Percentiles rank a stretch among this genome's conserved stretches.
Evolutionary conservation across 2,797 vertebrate genomes (phyloP).

Genomic region (Uromys caudimaculatus): DNA sequence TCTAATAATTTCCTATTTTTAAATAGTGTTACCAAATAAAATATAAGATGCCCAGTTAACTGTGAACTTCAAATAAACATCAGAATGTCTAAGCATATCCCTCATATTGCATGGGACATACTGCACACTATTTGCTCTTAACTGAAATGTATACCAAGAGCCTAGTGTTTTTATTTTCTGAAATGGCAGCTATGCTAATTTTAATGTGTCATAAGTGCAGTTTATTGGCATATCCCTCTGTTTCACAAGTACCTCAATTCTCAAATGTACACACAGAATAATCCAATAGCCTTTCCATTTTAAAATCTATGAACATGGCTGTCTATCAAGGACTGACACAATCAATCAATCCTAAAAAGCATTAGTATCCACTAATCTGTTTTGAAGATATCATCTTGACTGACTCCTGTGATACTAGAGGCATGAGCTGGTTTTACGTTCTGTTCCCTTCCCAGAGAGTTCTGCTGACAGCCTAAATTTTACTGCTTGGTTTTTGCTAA

Average conservation of each 20-base stretch:
- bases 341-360: neutral
- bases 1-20: neutral
- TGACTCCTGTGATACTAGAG: neutral
- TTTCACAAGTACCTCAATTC: slow-evolving; percentile 6
- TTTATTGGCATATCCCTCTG: slow-evolving; percentile 7
- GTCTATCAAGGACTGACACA: neutral
- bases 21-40: neutral
- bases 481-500: neutral
- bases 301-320: neutral
- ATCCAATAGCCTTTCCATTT: neutral
- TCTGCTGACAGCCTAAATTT: neutral
- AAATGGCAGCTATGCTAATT: neutral
- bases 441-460: neutral
- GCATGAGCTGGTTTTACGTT: neutral
- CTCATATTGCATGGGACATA: neutral
- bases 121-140: neutral
- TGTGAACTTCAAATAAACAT: slow-evolving; percentile 40
- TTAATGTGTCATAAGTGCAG: neutral
- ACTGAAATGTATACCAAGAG: slow-evolving; percentile 36
- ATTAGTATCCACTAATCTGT: neutral
- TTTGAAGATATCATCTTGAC: neutral
- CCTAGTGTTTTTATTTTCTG: slow-evolving; percentile 21
- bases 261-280: slow-evolving; percentile 6
- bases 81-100: neutral
- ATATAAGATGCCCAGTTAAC: neutral